Percentiles rank a stretch among this genome's conserved stretches.
These are phyloP conservation scores for Cebuella pygmaea DNA, from an alignment of 2,797 vertebrate genomes.

Conservation along the genomic window DNA sequence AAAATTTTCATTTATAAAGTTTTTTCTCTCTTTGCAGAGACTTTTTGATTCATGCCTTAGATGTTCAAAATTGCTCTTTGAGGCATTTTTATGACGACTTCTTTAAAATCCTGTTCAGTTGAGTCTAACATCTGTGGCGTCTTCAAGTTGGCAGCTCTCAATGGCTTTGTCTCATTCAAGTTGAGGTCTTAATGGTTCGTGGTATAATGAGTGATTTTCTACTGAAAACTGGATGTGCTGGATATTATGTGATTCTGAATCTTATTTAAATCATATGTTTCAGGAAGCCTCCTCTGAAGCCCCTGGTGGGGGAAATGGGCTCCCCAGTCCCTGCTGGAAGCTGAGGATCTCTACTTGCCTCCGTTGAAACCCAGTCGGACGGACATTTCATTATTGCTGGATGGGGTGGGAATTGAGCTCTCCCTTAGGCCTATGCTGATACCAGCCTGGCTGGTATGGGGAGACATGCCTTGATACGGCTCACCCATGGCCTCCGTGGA, in stretches of 20 bases:
- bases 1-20: not conserved
- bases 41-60: not conserved
- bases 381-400: no score
- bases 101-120: not conserved
- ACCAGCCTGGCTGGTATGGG: accelerated
- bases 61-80: not conserved
- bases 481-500: no score
- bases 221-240: not conserved
- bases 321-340: no score
- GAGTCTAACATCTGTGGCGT: not conserved
- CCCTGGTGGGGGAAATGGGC: no score
- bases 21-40: not conserved
- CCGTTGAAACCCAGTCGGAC: accelerated
- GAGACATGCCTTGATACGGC: no score
- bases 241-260: no score
- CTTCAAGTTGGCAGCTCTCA: not conserved
- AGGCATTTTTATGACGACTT: not conserved
- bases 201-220: not conserved
- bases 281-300: not conserved
- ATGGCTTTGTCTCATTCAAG: not conserved
- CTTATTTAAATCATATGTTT: not conserved
- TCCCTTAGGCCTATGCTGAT: no score
- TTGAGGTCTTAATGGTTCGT: not conserved
- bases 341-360: not conserved
- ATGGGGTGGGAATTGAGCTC: accelerated